Base-by-base conservation (phyloP, 2,888 invertebrate genomes). In the Phortica magna region DNA sequence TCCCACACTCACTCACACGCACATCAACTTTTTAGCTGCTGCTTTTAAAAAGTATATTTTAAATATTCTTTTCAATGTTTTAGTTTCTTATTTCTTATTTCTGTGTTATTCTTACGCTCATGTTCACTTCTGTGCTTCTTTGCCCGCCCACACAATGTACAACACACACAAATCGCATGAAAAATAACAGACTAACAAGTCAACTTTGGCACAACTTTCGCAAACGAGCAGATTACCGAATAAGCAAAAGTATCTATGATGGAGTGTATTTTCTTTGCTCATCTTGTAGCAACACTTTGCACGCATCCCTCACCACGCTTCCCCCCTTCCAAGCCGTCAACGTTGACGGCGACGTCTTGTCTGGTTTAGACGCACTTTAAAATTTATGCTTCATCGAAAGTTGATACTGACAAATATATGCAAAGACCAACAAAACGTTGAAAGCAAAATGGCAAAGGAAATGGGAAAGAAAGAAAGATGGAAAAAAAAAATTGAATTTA, bases 321-420 rank as follows among this genome's bases (percentile, higher is more conserved):
- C 17, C 9, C 39, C 14, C n/a, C 17, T 1, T 7, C 1, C 55
- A 17, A 14, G 12, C n/a, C 55, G 14, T 55, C 12, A 12, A 55
- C 7, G 65, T 31, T 7, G 9, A 65, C 14, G 83, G 72, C 83
- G 85, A 84, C 85, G 88, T 79, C 88, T 78, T 80, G 85, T 85
- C 85, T 85, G 82, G 80, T 75, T 79, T 72, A 74, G 78, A 81
- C 86, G 88, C 88, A 87, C 84, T 88, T 88, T 85, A 77, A 88
- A 85, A 85, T 88, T 85, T 85, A 85, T 85, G 88, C 88, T 87
- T 85, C 85, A 85, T 88, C 88, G 85, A 87, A 88, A 88, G 75
- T 86, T 82, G 82, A 88, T 84, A 84, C 65, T 65, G 65, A 85
- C 87, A 88, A 88, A 85, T 84, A 76, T 68, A 17, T 39, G 61